These are phyloP conservation scores for Malacosoma neustria DNA, from an alignment of 2,888 invertebrate genomes.

Conservation along the genomic window DNA sequence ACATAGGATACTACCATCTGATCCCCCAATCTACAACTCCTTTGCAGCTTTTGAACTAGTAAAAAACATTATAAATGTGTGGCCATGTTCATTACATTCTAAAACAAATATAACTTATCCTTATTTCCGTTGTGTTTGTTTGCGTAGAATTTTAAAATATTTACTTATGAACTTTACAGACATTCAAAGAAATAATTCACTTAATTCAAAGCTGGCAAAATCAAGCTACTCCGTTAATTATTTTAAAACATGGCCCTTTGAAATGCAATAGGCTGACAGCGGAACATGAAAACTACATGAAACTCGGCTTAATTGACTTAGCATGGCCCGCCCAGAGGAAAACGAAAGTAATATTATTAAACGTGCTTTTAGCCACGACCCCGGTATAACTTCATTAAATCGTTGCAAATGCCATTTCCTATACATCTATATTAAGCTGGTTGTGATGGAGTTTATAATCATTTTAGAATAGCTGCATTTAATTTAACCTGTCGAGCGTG, in stretches of 20 bases:
- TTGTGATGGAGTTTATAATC: slow-evolving; percentile 3
- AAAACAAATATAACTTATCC: too few species aligned
- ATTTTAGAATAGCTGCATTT: too few species aligned
- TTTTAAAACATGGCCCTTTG: slow-evolving; percentile 15
- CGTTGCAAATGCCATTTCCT: slow-evolving; percentile 23
- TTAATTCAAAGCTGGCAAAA: background rate
- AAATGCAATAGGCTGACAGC: slow-evolving; percentile 22
- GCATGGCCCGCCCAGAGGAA: slow-evolving; percentile 28
- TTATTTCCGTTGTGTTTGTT: too few species aligned
- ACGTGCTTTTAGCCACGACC: slow-evolving; percentile 46
- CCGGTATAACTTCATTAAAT: slow-evolving; percentile 38
- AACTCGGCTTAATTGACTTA: slow-evolving; percentile 43
- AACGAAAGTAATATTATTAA: slow-evolving; percentile 48
- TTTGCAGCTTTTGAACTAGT: too few species aligned
- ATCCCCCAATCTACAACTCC: too few species aligned
- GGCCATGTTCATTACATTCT: too few species aligned
- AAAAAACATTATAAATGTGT: too few species aligned
- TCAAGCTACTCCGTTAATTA: background rate
- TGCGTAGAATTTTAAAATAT: too few species aligned
- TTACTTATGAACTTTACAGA: too few species aligned
- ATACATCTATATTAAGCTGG: slow-evolving; percentile 7
- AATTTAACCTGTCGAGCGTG: too few species aligned
- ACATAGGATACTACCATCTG: too few species aligned
- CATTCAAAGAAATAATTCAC: too few species aligned
- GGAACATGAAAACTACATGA: slow-evolving; percentile 31